Evolutionary conservation across 2,113 vertebrate species (phyloP).

Genomic region (Tetraodon nigroviridis): DNA sequence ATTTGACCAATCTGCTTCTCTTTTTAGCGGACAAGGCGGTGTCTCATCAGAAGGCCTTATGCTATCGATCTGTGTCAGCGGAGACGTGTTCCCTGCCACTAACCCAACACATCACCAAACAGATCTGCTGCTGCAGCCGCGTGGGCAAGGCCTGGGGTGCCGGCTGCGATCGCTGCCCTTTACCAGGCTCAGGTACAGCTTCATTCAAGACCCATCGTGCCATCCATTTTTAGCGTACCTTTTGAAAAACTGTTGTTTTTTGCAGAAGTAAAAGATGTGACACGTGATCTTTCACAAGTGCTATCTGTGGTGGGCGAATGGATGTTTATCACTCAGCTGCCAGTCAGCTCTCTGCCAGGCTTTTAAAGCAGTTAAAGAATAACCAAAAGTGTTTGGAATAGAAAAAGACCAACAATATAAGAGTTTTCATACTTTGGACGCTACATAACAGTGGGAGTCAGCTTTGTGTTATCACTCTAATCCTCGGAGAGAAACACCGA

Average conservation of each 20-base stretch:
- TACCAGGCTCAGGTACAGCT: conserved; percentile 69
- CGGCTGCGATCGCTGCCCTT: conserved; percentile 71
- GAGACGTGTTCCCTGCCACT: conserved; percentile 65
- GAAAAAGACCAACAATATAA: conserved; percentile 58
- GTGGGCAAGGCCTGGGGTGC: conserved; percentile 77
- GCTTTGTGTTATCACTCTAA: conserved; percentile 62
- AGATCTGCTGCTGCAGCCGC: conserved; percentile 80
- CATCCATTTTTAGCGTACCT: conserved; percentile 8
- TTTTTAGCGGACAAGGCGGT: conserved; percentile 88
- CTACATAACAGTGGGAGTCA: conserved; percentile 57
- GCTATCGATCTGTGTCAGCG: conserved; percentile 66
- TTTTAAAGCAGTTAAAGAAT: conserved; percentile 51
- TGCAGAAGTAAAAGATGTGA: conserved; percentile 34
- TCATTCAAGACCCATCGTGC: neutral
- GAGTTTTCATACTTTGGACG: conserved; percentile 62
- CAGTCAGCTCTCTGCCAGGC: conserved; percentile 39
- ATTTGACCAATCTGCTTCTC: conserved; percentile 2
- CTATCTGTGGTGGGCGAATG: conserved; percentile 23
- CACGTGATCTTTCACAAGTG: conserved; percentile 20
- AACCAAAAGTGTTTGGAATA: conserved; percentile 57
- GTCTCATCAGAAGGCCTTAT: conserved; percentile 80
- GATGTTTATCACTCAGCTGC: conserved; percentile 38
- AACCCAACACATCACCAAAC: conserved; percentile 72
- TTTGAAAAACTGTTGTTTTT: conserved; percentile 10
- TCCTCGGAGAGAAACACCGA: conserved; percentile 55